Base-by-base conservation (phyloP, 2,113 vertebrate genomes). In the Spilogale gracilis region DNA sequence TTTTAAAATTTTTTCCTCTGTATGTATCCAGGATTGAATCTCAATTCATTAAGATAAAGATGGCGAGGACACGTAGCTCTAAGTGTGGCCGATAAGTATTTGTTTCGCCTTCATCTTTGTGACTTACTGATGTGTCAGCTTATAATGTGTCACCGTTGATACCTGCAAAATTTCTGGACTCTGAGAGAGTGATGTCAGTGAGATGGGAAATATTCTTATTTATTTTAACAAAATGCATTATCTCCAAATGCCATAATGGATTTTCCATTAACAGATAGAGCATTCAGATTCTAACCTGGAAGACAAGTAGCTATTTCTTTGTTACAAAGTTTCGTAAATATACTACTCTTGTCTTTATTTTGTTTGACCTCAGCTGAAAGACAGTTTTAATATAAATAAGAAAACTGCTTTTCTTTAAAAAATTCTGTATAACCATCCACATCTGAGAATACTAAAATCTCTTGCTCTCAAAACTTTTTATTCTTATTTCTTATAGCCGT, bases 201-300 rank as follows among this genome's bases (percentile, higher is more conserved):
- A 96, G 43, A 92, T 23, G 87, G 32, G 95, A 63, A 71, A 58
- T 65, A 43, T 50, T 79, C 76, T 96, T 90, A 84, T 97, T 89
- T 94, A 60, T 96, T 95, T 95, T 92, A 95, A 67, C 83, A 88
- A 93, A 96, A 91, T 80, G 45, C 32, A 89, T 95, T 95, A 79
- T 90, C 89, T 78, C 25, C 58, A 94, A 85, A 76, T 80, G 52
- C 38, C 48, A 21, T 95, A 83, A 97, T 97, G 95, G 54, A 74
- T 95, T 98, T 98, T 93, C 78, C 54, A 82, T 91, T 50, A 96
- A 92, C 74, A 97, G 94, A 87, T 27, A 76, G n/a, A 54, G 5
- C 43, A 11, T 73, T 97, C 92, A 54, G 58, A 79, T 58, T 91
- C 61, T 54, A 95, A 73, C 50, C 25, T 91, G 54, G 86, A 96